phyloP scores from a whole-genome alignment of 2,797 vertebrate genomes.

The Remorina albescens region DNA sequence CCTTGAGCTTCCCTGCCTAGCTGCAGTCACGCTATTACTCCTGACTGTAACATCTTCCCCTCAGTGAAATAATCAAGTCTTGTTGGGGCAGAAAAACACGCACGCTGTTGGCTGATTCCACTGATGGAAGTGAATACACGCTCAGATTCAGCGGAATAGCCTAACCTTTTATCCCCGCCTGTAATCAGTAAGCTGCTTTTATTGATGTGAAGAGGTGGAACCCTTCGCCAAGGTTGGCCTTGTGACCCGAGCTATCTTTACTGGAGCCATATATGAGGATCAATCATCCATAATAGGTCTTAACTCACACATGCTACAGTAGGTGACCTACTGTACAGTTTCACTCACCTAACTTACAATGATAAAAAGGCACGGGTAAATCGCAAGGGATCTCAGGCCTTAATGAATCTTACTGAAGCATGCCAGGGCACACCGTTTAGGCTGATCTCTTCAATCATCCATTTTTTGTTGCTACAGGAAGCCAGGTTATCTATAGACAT shows the following conservation, averaged over 20 bases:
- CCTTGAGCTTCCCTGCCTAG: constrained; percentile 38
- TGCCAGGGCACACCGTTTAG: neutral
- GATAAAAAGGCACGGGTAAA: constrained; percentile 20
- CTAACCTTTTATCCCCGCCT: constrained; percentile 36
- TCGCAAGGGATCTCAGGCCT: constrained; percentile 11
- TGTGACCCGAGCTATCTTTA: constrained; percentile 49
- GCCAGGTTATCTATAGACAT: neutral
- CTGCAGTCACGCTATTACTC: constrained; percentile 37
- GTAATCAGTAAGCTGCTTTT: constrained; percentile 40
- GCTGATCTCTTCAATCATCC: constrained; percentile 17
- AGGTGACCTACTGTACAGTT: constrained; percentile 45
- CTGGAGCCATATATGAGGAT: constrained; percentile 30
- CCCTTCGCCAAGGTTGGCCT: constrained; percentile 32
- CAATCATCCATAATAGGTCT: constrained; percentile 49
- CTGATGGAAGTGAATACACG: constrained; percentile 25
- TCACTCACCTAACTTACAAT: constrained; percentile 40
- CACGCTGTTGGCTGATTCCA: constrained; percentile 7
- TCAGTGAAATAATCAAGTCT: constrained; percentile 33
- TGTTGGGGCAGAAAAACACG: constrained; percentile 7
- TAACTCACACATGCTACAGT: constrained; percentile 48
- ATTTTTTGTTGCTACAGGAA: neutral
- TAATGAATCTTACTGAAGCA: no score
- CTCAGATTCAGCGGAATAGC: constrained; percentile 17
- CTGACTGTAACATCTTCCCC: constrained; percentile 50
- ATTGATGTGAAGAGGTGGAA: constrained; percentile 25